Conservation (phyloP, 2,888 invertebrate genomes). For the Dynastes tityus region DNA sequence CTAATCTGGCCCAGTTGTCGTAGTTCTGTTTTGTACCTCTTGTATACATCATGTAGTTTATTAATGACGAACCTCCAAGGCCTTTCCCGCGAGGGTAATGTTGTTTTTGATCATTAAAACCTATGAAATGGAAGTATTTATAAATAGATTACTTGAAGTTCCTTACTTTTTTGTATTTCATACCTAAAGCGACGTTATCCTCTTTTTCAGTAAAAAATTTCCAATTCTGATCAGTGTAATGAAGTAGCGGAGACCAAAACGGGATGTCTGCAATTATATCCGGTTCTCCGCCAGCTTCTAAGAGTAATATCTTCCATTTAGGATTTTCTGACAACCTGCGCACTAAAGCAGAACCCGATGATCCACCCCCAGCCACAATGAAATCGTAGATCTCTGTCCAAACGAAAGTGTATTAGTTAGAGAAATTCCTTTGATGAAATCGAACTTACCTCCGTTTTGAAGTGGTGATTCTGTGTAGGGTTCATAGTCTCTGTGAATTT, state of each 20-base stretch:
- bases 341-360: constrained; percentile 80
- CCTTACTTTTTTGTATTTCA: not conserved
- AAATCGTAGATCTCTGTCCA: constrained; percentile 73
- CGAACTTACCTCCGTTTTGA: not conserved
- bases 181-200: constrained; percentile 69
- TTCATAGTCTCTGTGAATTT: not conserved
- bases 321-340: constrained; percentile 78
- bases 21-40: constrained; percentile 81
- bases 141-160: not conserved
- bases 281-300: constrained; percentile 77
- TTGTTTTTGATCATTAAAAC: constrained; percentile 65
- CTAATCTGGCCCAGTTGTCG: constrained; percentile 84
- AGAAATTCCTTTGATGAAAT: not conserved
- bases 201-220: constrained; percentile 75
- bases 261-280: constrained; percentile 73
- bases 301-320: constrained; percentile 75
- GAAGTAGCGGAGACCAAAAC: constrained; percentile 71
- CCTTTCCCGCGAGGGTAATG: constrained; percentile 85
- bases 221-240: constrained; percentile 76
- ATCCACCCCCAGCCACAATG: constrained; percentile 79
- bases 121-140: not conserved
- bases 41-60: constrained; percentile 87
- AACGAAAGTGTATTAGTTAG: not conserved
- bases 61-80: constrained; percentile 84
- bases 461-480: not conserved